Evolutionary conservation across 2,888 invertebrate species (phyloP).

Genomic region (Seladonia tumulorum): DNA sequence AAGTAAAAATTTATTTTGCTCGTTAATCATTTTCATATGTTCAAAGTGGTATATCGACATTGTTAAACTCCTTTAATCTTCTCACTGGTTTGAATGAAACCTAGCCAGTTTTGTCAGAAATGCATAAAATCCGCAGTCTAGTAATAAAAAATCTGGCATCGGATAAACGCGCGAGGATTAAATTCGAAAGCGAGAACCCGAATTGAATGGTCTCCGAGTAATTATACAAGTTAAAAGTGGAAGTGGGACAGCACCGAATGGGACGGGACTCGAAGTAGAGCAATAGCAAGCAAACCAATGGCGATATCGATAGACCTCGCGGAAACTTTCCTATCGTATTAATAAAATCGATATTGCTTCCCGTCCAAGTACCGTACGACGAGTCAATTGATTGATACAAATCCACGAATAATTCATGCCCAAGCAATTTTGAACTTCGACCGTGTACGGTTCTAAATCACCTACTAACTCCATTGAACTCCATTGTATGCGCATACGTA

Average conservation of each 20-base stretch:
- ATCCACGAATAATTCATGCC: conserved; percentile 10
- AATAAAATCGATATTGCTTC: conserved; percentile 11
- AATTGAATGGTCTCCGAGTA: not conserved
- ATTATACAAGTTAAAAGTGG: conserved; percentile 8
- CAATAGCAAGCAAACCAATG: not conserved
- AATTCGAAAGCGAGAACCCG: not conserved
- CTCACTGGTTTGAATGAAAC: too few species aligned
- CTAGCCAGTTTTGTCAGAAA: too few species aligned
- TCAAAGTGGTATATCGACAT: too few species aligned
- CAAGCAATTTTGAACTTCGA: conserved; percentile 3
- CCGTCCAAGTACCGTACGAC: not conserved
- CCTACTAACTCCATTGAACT: conserved; percentile 5
- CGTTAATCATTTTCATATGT: too few species aligned
- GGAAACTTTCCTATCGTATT: conserved; percentile 14
- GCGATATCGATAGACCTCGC: conserved; percentile 3
- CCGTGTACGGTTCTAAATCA: conserved; percentile 9
- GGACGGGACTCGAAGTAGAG: not conserved
- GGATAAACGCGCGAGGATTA: not conserved
- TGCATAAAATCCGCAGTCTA: too few species aligned
- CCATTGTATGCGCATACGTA: not conserved
- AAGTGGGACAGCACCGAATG: not conserved
- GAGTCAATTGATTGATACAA: conserved; percentile 16
- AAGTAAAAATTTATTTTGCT: too few species aligned
- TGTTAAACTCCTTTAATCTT: too few species aligned
- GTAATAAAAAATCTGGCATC: not conserved